A percentile compares a stretch with the other conserved stretches of the same genome.
phyloP scores from a whole-genome alignment of 1,140 invertebrate species.

The Aphidius gifuensis region DNA sequence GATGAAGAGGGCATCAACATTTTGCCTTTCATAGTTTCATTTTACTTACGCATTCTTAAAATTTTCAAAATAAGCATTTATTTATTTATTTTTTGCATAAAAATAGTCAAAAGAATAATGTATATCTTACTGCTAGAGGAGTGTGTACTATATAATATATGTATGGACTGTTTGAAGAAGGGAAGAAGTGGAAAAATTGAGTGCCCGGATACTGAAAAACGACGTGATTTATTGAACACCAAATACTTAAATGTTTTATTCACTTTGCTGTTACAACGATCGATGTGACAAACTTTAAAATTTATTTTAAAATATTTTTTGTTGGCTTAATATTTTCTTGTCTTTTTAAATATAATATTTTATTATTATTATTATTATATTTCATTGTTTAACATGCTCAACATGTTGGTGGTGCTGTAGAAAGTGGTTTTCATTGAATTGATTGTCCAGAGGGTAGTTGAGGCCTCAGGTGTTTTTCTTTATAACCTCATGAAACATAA shows the following conservation, averaged over 20 bases:
- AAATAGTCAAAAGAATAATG: constrained; percentile 15
- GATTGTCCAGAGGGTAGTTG: too few relatives aligned
- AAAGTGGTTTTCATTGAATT: too few relatives aligned
- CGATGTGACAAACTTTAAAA: background rate
- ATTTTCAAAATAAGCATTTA: constrained; percentile 3
- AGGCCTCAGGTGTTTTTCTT: too few relatives aligned
- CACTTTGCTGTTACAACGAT: background rate
- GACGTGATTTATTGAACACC: constrained; percentile 2
- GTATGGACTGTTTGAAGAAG: constrained; percentile 25
- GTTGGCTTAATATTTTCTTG: too few relatives aligned
- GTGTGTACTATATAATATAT: constrained; percentile 4
- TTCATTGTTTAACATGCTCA: too few relatives aligned
- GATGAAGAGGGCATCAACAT: constrained; percentile 12
- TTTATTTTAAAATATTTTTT: too few relatives aligned
- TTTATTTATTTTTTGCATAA: background rate
- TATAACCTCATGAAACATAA: too few relatives aligned
- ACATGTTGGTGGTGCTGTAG: too few relatives aligned
- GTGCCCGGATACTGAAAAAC: constrained; percentile 2
- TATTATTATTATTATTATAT: too few relatives aligned
- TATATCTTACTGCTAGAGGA: constrained; percentile 7
- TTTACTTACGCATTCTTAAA: constrained; percentile 20
- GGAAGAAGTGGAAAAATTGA: constrained; percentile 10
- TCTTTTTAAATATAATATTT: too few relatives aligned
- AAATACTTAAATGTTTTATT: constrained; percentile 4
- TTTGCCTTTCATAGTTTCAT: constrained; percentile 10